Conservation (phyloP, 2,797 vertebrate genomes). For the Falco peregrinus region DNA sequence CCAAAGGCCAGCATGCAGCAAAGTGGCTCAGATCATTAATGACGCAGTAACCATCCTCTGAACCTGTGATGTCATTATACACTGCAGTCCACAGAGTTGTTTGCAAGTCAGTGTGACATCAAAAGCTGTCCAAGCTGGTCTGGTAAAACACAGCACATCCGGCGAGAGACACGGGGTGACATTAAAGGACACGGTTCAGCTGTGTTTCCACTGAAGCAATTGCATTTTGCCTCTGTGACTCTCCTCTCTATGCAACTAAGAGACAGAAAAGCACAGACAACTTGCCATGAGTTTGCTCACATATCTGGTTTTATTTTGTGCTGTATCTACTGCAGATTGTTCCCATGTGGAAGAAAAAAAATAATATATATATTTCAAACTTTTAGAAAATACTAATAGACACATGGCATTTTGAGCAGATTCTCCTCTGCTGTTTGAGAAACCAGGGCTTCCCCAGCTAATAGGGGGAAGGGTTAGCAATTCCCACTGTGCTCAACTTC, state of each 20-base stretch:
- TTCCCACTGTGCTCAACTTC: background rate
- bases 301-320: background rate
- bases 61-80: background rate
- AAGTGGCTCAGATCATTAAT: background rate
- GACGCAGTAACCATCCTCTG: background rate
- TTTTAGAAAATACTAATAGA: background rate
- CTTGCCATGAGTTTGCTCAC: background rate
- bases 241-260: background rate
- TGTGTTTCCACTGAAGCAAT: background rate
- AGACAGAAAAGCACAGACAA: background rate
- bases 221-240: background rate
- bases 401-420: background rate
- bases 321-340: background rate
- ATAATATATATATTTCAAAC: background rate
- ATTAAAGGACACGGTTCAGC: background rate
- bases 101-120: background rate
- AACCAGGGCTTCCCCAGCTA: background rate
- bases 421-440: background rate
- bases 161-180: fast-evolving
- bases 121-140: background rate
- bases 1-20: background rate
- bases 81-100: background rate
- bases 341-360: background rate
- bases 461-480: background rate
- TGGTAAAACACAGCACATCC: background rate